phyloP scores from a whole-genome alignment of 2,888 invertebrate species.

The Agonum fuliginosum region DNA sequence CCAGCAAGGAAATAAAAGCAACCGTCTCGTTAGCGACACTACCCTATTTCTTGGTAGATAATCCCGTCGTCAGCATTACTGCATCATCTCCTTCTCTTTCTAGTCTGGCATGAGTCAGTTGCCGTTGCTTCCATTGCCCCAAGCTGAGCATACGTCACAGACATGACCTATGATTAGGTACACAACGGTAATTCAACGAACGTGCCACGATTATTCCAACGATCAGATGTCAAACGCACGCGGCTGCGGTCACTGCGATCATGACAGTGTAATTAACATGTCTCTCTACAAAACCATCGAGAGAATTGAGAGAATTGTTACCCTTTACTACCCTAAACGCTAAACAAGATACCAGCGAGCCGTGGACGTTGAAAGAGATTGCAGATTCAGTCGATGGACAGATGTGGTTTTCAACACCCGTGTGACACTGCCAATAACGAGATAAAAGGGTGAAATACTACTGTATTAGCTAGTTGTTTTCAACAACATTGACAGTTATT shows the following conservation, averaged over 20 bases:
- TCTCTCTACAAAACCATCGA: slow-evolving; percentile 4
- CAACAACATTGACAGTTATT: no score
- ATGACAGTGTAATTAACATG: slow-evolving; percentile 53
- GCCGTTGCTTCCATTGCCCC: background rate
- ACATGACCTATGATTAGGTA: slow-evolving; percentile 53
- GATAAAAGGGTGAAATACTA: no score
- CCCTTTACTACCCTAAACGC: background rate
- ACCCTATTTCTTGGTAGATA: no score
- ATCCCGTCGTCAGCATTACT: no score
- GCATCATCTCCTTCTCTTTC: background rate
- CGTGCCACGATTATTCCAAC: slow-evolving; percentile 43
- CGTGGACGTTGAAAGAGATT: no score
- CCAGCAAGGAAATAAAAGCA: no score
- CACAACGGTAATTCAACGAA: slow-evolving; percentile 43
- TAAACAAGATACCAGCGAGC: background rate
- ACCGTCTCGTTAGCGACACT: no score
- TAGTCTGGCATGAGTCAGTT: background rate
- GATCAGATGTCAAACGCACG: slow-evolving; percentile 57
- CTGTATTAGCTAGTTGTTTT: no score
- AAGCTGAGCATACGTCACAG: slow-evolving; percentile 31
- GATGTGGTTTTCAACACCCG: no score
- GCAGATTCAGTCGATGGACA: no score
- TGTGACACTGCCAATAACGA: no score
- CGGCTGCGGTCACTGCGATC: slow-evolving; percentile 42
- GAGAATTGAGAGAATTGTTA: background rate